Percentiles rank a stretch among this genome's conserved stretches.
Evolutionary conservation across 2,888 invertebrate genomes (phyloP).

Genomic region (Nectonema munidae): DNA sequence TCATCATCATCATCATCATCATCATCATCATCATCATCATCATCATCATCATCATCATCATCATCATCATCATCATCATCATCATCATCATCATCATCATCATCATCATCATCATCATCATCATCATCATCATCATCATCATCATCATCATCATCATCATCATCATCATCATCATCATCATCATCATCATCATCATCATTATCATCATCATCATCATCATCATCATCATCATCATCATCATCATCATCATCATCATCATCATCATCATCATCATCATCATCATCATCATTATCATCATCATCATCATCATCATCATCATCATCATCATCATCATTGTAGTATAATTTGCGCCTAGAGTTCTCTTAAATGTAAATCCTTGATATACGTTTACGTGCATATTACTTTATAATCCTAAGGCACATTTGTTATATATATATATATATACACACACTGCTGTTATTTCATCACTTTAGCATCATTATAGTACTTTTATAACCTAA

Average conservation of each 20-base stretch:
- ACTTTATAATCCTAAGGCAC: too few relatives aligned
- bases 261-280: conserved; percentile 5
- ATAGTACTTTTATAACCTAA: too few relatives aligned
- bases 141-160: conserved; percentile 5
- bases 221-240: conserved; percentile 5
- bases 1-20: conserved; percentile 5
- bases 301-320: conserved; percentile 5
- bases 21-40: conserved; percentile 5
- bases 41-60: conserved; percentile 5
- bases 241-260: conserved; percentile 5
- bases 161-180: conserved; percentile 5
- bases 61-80: conserved; percentile 5
- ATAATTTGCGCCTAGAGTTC: too few relatives aligned
- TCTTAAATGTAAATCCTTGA: too few relatives aligned
- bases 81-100: conserved; percentile 5
- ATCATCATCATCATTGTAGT: conserved; percentile 5
- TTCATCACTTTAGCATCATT: too few relatives aligned
- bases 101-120: conserved; percentile 5
- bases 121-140: conserved; percentile 5
- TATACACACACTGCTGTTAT: too few relatives aligned
- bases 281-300: background rate
- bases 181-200: conserved; percentile 5
- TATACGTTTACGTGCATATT: too few relatives aligned
- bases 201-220: conserved; percentile 5
- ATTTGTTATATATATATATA: too few relatives aligned